A percentile compares a stretch with the other conserved stretches of the same genome.
Conservation (phyloP, 2,113 vertebrate species). For the Coregonus clupeaformis region DNA sequence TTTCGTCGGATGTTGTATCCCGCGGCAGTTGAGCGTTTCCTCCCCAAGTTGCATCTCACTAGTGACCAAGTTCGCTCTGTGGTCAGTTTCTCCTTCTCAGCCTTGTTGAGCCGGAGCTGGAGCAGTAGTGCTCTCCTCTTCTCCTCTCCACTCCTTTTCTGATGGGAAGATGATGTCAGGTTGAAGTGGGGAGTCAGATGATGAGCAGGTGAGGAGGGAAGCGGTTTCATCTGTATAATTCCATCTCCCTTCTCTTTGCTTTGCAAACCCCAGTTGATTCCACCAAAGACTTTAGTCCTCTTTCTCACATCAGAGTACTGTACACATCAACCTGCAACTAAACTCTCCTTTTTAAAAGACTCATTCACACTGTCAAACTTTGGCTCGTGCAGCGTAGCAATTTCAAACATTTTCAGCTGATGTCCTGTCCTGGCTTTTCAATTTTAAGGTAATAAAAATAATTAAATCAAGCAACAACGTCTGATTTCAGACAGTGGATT, state of each 20-base stretch:
- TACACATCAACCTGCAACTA: constrained; percentile 7
- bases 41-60: constrained; percentile 80
- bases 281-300: constrained; percentile 12
- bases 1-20: constrained; percentile 68
- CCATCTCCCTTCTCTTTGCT: constrained; percentile 32
- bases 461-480: not conserved
- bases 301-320: constrained; percentile 10
- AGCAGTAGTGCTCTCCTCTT: constrained; percentile 33
- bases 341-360: not conserved
- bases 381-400: constrained; percentile 11
- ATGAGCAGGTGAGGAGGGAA: constrained; percentile 54
- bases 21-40: constrained; percentile 71
- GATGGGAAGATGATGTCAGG: constrained; percentile 58
- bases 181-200: constrained; percentile 59
- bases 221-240: constrained; percentile 50
- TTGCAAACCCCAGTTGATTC: constrained; percentile 28
- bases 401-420: constrained; percentile 25
- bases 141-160: constrained; percentile 33
- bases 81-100: constrained; percentile 76
- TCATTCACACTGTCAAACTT: constrained; percentile 52
- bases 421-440: constrained; percentile 27
- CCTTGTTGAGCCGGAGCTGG: constrained; percentile 49
- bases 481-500: constrained; percentile 36
- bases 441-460: constrained; percentile 27
- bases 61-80: constrained; percentile 76